Conservation (phyloP, 2,113 vertebrate genomes). For the Cyanoramphus novaezelandiae region DNA sequence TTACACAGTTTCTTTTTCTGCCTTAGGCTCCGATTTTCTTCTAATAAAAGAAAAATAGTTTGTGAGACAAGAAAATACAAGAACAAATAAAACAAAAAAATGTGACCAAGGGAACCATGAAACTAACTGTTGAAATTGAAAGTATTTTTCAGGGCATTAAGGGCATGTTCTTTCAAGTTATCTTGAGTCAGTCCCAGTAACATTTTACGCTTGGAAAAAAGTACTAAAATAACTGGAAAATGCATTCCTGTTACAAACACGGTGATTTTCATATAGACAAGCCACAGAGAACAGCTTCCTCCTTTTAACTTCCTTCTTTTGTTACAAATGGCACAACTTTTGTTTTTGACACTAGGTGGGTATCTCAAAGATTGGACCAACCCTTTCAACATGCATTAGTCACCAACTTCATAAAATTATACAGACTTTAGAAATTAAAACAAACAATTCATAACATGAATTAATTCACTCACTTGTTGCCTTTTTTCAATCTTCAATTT, state of each 20-base stretch:
- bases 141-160: neutral
- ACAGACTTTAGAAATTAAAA: neutral
- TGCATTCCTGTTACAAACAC: neutral
- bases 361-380: neutral
- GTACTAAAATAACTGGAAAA: neutral
- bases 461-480: slow-evolving; percentile 84
- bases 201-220: neutral
- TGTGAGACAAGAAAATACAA: neutral
- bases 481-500: slow-evolving; percentile 95
- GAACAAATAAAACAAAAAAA: neutral
- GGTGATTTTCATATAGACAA: neutral
- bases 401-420: neutral
- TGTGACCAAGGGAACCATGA: neutral
- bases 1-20: neutral
- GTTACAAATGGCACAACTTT: slow-evolving; percentile 7
- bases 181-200: neutral
- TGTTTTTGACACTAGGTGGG: neutral
- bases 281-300: neutral
- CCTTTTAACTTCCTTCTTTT: slow-evolving; percentile 45
- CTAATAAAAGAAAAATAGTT: neutral
- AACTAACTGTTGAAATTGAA: neutral
- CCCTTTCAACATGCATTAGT: neutral
- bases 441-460: neutral
- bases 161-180: neutral
- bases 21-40: neutral